Evolutionary conservation across 2,888 invertebrate genomes (phyloP), one percentile per base, ranked within the genome.

Genomic region (Spodoptera picta): DNA sequence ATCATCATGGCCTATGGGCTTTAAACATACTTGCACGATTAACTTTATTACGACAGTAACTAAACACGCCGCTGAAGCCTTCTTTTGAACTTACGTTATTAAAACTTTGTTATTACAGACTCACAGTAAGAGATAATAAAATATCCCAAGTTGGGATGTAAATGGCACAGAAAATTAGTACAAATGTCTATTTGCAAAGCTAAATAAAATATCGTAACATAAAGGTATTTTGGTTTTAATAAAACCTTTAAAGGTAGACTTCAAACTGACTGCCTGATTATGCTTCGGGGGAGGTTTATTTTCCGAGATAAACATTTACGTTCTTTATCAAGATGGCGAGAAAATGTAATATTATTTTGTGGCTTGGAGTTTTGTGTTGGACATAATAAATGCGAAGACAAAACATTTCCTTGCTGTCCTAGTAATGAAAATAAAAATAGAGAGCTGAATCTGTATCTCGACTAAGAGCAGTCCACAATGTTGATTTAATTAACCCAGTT

Each of bases 331-430:
- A 54, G 62, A 63, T 63, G 51, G 48, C 53, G 58, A 52, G 49
- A 48, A 56, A 77, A 67, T 23, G 60, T 59, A 54, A 60, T 77
- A 60, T 63, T 66, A 66, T 51, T 42, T 65, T 52, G 47, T 14
- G 41, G 50, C 50, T 65, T 24, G 12, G 45, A 10, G 65, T 65
- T 60, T 60, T 52, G 60, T 60, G 54, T 59, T 11, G 42, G 44
- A 56, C 24, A 62, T 62, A 71, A 74, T 69, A 50, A 63, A 69
- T 47, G 46, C 48, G 55, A 53, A 73, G 42, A 69, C 74, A 71
- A 68, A 73, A 71, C 55, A 62, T 62, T 73, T 69, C 58, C 74
- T 53, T 42, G 52, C 48, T 56, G 42, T 10, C 31, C 23, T 42
- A 19, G n/a, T 27, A 51, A 61, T 49, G 24, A 62, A 59, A 68